Base-by-base conservation (phyloP, 2,797 vertebrate species). In the Anableps anableps region DNA sequence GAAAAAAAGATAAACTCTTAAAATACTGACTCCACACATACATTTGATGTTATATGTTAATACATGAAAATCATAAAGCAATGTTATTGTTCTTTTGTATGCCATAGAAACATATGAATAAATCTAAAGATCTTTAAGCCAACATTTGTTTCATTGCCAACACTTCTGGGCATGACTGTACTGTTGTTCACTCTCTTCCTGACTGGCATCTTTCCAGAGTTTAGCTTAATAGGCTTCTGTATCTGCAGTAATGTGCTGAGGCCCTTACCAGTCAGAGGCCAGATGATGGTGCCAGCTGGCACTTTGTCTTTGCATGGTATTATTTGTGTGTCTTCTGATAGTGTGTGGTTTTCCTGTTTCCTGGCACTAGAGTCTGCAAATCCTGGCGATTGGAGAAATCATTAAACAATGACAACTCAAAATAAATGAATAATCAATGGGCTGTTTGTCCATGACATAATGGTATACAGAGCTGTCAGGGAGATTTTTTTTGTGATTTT, bases 121-220 rank as follows among this genome's bases (percentile, higher is more conserved):
- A 11, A 38, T 41, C 10, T 23, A 41, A 68, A 34, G n/a, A 41
- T 41, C 19, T 38, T 41, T 5, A 41, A 68, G 36, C 64, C 64
- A 68, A 41, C 34, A 68, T 68, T 23, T 68, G 34, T 68, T 26
- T 41, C 21, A 41, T 13, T 68, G 64, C 64, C 64, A 68, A 68
- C 34, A 68, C 36, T 68, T 68, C 17, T 23, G 64, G 19, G 64
- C 23, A 68, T 41, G 36, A 68, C 19, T 68, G 64, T 41, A 13
- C 64, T 41, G 64, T 68, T 68, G 64, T 68, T 68, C 19, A 68
- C 64, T 41, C 34, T 68, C 64, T 68, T 68, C 64, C 64, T 68
- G 64, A 68, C 19, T 41, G 64, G 64, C 36, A 41, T 68, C 36
- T 21, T 14, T 41, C 64, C 64, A 68, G 36, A 68, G 19, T 36